These are phyloP conservation scores for Siderastrea radians DNA, from an alignment of 92 coral and sea anemone species.

Conservation along the genomic window DNA sequence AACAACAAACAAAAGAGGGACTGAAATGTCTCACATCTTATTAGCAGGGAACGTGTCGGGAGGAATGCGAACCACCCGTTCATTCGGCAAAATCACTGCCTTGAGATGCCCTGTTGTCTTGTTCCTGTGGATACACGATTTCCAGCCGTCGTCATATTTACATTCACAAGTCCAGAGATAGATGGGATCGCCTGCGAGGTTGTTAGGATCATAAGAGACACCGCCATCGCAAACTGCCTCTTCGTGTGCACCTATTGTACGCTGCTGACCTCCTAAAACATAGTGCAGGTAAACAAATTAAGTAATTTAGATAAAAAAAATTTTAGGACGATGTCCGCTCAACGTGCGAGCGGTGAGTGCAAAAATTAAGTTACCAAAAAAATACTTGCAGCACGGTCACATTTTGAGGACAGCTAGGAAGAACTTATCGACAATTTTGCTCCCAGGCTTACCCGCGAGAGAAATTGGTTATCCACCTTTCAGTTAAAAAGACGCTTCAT, in stretches of 20 bases:
- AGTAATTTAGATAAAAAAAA: no score
- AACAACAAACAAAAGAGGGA: background rate
- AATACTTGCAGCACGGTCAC: no score
- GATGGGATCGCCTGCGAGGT: slow-evolving; percentile 20
- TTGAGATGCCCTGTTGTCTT: slow-evolving; percentile 13
- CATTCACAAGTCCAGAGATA: slow-evolving; percentile 62
- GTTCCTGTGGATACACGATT: slow-evolving; percentile 15
- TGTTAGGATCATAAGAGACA: slow-evolving; percentile 65
- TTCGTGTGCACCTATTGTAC: slow-evolving; percentile 48
- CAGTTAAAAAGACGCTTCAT: no score
- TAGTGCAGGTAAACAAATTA: background rate
- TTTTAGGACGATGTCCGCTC: no score
- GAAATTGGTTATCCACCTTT: no score
- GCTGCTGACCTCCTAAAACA: slow-evolving; percentile 43
- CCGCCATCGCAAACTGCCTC: slow-evolving; percentile 58
- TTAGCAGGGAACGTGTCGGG: slow-evolving; percentile 29
- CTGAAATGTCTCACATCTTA: slow-evolving; percentile 15
- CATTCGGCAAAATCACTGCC: slow-evolving; percentile 47
- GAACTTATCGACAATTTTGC: no score
- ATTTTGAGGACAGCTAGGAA: no score
- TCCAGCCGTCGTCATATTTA: slow-evolving; percentile 25
- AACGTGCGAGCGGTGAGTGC: no score
- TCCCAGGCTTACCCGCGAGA: no score
- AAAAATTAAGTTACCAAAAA: no score
- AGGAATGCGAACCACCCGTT: slow-evolving; percentile 27